These are phyloP conservation scores for Drosophila grimshawi DNA, from an alignment of 1,140 invertebrate genomes.

Conservation along the genomic window DNA sequence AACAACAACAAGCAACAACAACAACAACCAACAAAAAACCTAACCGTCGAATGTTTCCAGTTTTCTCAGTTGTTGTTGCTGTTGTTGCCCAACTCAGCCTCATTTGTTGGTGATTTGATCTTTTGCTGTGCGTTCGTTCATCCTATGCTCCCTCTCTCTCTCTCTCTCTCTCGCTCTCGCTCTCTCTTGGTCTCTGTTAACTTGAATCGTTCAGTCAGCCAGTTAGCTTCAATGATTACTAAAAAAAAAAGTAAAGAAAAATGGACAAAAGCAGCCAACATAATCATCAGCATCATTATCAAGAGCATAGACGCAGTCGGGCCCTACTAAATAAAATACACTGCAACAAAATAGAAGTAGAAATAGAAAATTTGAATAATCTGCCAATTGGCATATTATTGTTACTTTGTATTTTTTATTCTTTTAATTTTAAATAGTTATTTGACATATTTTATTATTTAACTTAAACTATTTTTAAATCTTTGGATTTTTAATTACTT, in stretches of 20 bases:
- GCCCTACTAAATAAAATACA: slow-evolving; percentile 1
- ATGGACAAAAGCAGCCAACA: slow-evolving; percentile 42
- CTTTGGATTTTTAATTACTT: no score
- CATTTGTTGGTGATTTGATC: slow-evolving; percentile 80
- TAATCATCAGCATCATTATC: slow-evolving; percentile 74
- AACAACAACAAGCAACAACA: slow-evolving; percentile 1
- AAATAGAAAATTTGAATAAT: no score
- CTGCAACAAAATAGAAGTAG: not conserved
- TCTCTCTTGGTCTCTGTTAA: not conserved
- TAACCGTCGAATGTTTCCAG: slow-evolving; percentile 22
- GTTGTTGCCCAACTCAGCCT: slow-evolving; percentile 53
- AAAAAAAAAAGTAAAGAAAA: slow-evolving; percentile 46
- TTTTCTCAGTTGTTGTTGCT: slow-evolving; percentile 34
- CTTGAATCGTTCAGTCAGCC: slow-evolving; percentile 15
- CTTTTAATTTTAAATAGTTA: no score
- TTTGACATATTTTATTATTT: no score
- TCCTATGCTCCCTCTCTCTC: slow-evolving; percentile 20
- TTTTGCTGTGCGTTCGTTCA: slow-evolving; percentile 49
- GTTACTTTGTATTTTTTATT: no score
- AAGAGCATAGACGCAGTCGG: slow-evolving; percentile 36
- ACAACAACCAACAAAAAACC: slow-evolving; percentile 15
- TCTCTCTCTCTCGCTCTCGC: not conserved
- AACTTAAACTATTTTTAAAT: no score
- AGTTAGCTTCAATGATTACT: slow-evolving; percentile 75
- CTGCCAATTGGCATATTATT: no score